Evolutionary conservation across 2,797 vertebrate species (phyloP), one percentile per base, ranked within the genome.

Genomic region (Fistularia tabacaria): DNA sequence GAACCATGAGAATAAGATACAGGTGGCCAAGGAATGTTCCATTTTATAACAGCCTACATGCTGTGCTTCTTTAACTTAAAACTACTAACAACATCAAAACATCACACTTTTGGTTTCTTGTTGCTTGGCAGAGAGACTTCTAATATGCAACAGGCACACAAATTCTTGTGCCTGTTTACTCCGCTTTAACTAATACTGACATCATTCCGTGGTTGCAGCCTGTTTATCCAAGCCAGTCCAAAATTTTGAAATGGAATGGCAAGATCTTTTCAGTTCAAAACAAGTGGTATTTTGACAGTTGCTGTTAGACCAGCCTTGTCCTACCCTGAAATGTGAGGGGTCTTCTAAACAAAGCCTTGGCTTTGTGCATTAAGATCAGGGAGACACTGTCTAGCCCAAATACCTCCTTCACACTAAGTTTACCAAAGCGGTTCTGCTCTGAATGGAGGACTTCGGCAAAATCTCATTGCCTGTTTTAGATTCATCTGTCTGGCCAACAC

Each of bases 161-260:
- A 66, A 82, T 79, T 76, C 76, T 66, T 61, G 81, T 84, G 68
- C 74, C 73, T 77, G 81, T 81, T 85, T 76, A 68, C 63, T 77
- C 55, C 71, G 69, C 66, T 43, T 36, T 69, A 74, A 76, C 69
- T 74, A 71, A 58, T 64, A 37, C 66, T 69, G 70, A 83, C 70
- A 82, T 81, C 74, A 86, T 87, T 74, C 69, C 74, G 81, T 82
- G 64, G 74, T 52, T 71, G 51, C n/a, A 14, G 25, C 74, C 73
- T 76, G 57, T 76, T 81, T 82, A 81, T 66, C 62, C 77, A 70
- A 68, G 53, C 66, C 54, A 56, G 69, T 73, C 68, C 46, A 51
- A 69, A 73, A 69, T 83, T 76, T 76, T 89, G 77, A 87, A 90
- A 89, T 86, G 61, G 45, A 85, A 82, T 12, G 42, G 58, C 45